phyloP scores from a whole-genome alignment of 2,113 vertebrate genomes.

The Gasterosteus nipponicus region DNA sequence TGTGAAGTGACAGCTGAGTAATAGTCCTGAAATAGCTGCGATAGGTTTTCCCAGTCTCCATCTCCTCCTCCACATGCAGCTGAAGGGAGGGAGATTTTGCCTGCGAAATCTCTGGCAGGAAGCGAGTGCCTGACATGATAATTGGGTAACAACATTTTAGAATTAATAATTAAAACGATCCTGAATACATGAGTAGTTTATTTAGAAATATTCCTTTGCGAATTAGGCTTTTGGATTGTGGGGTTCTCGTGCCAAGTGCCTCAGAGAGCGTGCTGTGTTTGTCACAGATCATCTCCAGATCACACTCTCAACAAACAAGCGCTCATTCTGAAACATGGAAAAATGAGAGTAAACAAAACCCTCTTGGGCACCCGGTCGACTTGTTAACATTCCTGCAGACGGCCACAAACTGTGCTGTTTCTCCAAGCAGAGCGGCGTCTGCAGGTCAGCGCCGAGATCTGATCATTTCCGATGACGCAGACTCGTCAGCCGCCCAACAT shows the following conservation, averaged over 20 bases:
- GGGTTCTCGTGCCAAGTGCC: background rate
- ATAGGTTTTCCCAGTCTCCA: constrained; percentile 66
- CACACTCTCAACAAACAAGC: constrained; percentile 27
- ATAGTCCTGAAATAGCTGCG: constrained; percentile 77
- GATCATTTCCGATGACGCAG: constrained; percentile 26
- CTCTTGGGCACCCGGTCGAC: constrained; percentile 20
- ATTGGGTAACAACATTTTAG: constrained; percentile 55
- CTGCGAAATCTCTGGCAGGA: constrained; percentile 13
- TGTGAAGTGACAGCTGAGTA: constrained; percentile 81
- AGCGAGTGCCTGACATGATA: constrained; percentile 48
- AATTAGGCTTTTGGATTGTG: constrained; percentile 36
- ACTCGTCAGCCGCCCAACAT: constrained; percentile 18
- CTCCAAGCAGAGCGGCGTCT: constrained; percentile 35
- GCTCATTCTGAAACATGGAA: constrained; percentile 26
- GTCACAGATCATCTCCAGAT: constrained; percentile 35
- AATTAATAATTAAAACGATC: constrained; percentile 57
- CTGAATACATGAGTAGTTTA: constrained; percentile 58
- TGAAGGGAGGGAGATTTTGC: constrained; percentile 39
- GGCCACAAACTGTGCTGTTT: constrained; percentile 40
- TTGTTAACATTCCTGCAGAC: constrained; percentile 59
- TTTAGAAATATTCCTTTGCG: constrained; percentile 16
- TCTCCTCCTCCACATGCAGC: constrained; percentile 30
- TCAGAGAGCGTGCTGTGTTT: constrained; percentile 27
- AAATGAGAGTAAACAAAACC: constrained; percentile 12
- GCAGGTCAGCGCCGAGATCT: constrained; percentile 47